A percentile compares a stretch with the other conserved stretches of the same genome.
Conservation (phyloP, 2,888 invertebrate species). For the Drosophila kuntzei region DNA sequence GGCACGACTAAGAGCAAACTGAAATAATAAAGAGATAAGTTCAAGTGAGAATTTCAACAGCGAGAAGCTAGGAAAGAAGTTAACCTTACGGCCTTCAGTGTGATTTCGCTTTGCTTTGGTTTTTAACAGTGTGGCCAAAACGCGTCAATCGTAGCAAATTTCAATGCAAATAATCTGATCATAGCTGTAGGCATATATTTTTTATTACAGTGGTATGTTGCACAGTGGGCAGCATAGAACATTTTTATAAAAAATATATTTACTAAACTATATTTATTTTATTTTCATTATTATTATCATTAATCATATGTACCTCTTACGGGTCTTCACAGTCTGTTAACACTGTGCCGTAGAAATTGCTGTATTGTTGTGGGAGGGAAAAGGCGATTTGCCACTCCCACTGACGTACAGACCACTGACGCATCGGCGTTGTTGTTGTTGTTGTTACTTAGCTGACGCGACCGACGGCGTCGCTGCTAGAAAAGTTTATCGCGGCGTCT, state of each 20-base stretch:
- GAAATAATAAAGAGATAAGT: neutral
- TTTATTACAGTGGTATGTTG: neutral
- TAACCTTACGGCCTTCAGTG: neutral
- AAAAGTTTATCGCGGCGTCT: conserved; percentile 47
- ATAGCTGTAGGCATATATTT: neutral
- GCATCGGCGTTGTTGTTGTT: conserved; percentile 14
- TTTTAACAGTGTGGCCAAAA: neutral
- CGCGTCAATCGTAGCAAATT: neutral
- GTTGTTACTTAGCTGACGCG: conserved; percentile 21
- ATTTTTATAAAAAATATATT: neutral
- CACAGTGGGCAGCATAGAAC: neutral
- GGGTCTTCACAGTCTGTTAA: neutral
- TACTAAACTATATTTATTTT: neutral
- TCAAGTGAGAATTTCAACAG: neutral
- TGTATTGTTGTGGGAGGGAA: neutral
- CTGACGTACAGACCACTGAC: neutral
- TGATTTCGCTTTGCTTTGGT: neutral
- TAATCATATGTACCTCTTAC: too few species aligned
- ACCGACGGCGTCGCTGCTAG: conserved; percentile 24
- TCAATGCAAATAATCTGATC: conserved; percentile 4
- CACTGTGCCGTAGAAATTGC: neutral
- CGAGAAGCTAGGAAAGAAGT: neutral
- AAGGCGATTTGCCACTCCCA: conserved; percentile 8
- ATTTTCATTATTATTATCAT: neutral
- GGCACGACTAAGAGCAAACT: neutral